Evolutionary conservation across 2,797 vertebrate species (phyloP).

Genomic region (Mustela erminea): DNA sequence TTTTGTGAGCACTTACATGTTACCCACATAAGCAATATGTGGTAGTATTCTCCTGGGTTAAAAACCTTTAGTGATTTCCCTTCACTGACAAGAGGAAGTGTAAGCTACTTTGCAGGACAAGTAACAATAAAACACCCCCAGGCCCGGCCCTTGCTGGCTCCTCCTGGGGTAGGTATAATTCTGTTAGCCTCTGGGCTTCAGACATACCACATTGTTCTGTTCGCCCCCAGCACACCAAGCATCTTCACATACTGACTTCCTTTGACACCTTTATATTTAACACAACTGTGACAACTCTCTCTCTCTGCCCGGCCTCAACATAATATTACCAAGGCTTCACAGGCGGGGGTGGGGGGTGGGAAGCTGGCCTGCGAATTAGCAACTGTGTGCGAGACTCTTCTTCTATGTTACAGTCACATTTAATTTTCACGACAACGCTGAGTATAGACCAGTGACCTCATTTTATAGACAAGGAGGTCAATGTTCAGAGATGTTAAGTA

Average conservation of each 20-base stretch:
- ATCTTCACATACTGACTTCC: conserved; percentile 32
- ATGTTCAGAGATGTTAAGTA: background rate
- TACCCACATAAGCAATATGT: background rate
- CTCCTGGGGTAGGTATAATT: background rate
- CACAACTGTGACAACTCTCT: background rate
- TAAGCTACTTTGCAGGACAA: background rate
- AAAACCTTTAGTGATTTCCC: background rate
- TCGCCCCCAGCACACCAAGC: background rate
- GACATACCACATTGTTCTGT: background rate
- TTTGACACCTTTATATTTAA: conserved; percentile 52
- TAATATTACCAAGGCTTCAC: background rate
- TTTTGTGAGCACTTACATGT: background rate
- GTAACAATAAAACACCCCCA: background rate
- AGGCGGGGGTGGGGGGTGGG: background rate
- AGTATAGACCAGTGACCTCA: background rate
- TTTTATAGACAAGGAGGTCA: background rate
- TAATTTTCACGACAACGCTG: background rate
- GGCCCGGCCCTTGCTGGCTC: background rate
- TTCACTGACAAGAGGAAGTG: background rate
- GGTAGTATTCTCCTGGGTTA: background rate
- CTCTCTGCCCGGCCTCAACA: background rate
- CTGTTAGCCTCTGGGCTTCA: background rate
- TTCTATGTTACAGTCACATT: background rate
- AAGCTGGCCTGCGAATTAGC: background rate
- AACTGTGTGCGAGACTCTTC: background rate